Base-by-base conservation (phyloP, 2,113 vertebrate species). In the Lophura nycthemera region DNA sequence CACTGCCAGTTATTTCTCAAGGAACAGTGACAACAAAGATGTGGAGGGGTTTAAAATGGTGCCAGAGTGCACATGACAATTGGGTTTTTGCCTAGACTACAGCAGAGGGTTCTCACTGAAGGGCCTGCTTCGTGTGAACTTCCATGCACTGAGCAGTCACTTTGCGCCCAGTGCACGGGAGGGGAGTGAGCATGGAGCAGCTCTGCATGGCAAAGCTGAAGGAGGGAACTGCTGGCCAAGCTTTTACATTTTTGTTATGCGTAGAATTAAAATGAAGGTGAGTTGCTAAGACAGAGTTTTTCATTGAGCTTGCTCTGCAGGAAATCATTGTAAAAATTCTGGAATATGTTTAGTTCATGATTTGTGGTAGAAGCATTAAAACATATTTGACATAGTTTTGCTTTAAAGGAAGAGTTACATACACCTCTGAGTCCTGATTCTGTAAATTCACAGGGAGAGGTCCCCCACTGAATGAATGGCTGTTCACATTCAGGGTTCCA, bases 51-150 rank as follows among this genome's bases (percentile, higher is more conserved):
- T 88, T 87, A 80, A 11, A 63, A 48, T 67, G 79, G 24, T 78
- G 80, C 80, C 86, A 78, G 83, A 88, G 40, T 86, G 69, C 73
- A 90, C 86, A 94, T 92, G 88, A 83, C 95, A 95, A 82, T 78
- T 57, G 71, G 56, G 65, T 71, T 89, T 96, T 88, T 96, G 78
- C 78, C 64, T 89, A 92, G 86, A 87, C 86, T 79, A 13, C 73
- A 92, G 83, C 89, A 93, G 66, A 47, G 38, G 36, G 89, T 82
- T 86, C 61, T 86, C 72, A 91, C 56, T 84, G 50, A 67, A 19
- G 34, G 45, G 72, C 88, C 87, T 83, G 12, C 69, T 92, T 74
- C 29, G 6, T 8, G 32, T 71, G 57, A 59, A 48, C 45, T 86
- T 72, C 61, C 22, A 17, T 91, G 83, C 76, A 84, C 81, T 22